Evolutionary conservation across 2,888 invertebrate species (phyloP).

Genomic region (Pachliopta kotzebuea): DNA sequence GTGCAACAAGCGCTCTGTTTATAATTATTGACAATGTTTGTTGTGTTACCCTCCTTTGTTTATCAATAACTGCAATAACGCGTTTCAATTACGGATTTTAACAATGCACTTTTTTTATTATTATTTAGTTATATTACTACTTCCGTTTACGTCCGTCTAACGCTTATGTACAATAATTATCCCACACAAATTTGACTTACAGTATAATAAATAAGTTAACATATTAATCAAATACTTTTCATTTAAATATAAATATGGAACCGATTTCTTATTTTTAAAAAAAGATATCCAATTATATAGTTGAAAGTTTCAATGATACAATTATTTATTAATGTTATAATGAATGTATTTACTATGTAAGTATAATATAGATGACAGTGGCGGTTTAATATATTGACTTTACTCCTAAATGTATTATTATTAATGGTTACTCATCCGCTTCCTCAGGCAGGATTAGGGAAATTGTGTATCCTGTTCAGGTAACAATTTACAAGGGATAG

Average conservation of each 20-base stretch:
- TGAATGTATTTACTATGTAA: no score
- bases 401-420: background rate
- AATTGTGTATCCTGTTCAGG: constrained; percentile 8
- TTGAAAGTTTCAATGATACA: no score
- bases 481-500: constrained; percentile 19
- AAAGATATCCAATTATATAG: no score
- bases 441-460: constrained; percentile 12
- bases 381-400: no score
- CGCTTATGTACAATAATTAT: background rate
- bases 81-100: constrained; percentile 10
- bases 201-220: no score
- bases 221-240: no score
- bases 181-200: no score
- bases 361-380: no score
- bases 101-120: background rate
- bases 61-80: constrained; percentile 22
- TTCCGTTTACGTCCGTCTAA: background rate
- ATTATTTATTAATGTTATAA: no score
- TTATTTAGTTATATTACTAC: background rate
- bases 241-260: no score
- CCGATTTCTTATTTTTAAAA: no score
- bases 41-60: constrained; percentile 23
- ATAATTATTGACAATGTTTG: constrained; percentile 18
- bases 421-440: constrained; percentile 4
- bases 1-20: constrained; percentile 17